Conservation (phyloP, 1,140 invertebrate species). For the Ridgeia piscesae region DNA sequence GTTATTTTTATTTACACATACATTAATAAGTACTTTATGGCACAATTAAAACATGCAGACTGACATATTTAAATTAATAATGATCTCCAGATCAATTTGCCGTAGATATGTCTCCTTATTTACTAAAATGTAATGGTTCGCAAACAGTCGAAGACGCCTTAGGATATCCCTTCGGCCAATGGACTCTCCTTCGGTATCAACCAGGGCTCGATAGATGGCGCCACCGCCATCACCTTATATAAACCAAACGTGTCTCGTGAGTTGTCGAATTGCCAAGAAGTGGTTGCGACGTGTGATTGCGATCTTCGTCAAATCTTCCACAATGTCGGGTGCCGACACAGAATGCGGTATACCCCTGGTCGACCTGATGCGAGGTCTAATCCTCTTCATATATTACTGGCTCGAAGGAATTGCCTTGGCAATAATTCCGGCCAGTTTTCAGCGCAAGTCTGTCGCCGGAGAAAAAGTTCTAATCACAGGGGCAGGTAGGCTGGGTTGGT, state of each 20-base stretch:
- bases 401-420: slow-evolving; percentile 4
- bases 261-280: background rate
- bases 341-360: background rate
- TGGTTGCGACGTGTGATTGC: background rate
- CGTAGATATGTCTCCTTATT: background rate
- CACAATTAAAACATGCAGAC: background rate
- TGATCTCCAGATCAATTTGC: background rate
- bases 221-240: background rate
- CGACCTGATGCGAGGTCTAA: background rate
- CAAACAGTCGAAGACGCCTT: background rate
- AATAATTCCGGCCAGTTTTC: background rate
- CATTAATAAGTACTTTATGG: background rate
- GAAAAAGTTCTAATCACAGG: slow-evolving; percentile 16
- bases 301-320: background rate
- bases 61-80: background rate
- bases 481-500: background rate
- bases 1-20: too few species aligned
- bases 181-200: background rate
- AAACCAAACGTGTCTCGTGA: background rate
- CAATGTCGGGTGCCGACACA: background rate
- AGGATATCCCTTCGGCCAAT: background rate
- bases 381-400: slow-evolving; percentile 15
- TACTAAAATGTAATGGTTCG: background rate
- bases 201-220: background rate
- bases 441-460: background rate